Conservation (phyloP, 1,140 invertebrate genomes). For the Brevipalpus yothersi region DNA sequence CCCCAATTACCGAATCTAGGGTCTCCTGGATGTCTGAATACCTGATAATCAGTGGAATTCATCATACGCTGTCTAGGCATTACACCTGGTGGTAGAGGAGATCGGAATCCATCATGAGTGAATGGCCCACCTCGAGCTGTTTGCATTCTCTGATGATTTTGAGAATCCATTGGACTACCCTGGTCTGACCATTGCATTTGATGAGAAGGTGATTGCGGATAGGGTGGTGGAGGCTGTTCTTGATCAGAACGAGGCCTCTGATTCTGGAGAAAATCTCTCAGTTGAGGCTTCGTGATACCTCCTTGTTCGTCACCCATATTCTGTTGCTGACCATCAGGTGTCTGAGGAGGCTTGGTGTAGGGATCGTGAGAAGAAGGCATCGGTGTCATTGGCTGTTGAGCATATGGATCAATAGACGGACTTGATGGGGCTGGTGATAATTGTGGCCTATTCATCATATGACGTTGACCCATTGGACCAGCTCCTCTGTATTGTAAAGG, state of each 20-base stretch:
- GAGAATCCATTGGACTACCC: neutral
- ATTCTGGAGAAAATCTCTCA: slow-evolving; percentile 54
- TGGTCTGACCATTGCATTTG: neutral
- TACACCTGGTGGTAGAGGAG: slow-evolving; percentile 9
- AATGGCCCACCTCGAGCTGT: no score
- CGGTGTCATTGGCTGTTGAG: slow-evolving; percentile 11
- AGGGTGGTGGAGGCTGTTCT: neutral
- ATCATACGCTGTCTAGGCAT: neutral
- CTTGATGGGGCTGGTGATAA: neutral
- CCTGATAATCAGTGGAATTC: neutral
- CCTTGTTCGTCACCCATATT: neutral
- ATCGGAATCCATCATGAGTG: slow-evolving; percentile 2
- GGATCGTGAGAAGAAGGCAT: slow-evolving; percentile 8
- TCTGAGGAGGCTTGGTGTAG: slow-evolving; percentile 10
- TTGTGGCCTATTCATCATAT: neutral
- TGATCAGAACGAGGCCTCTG: slow-evolving; percentile 19
- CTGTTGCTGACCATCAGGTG: slow-evolving; percentile 10
- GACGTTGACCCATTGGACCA: neutral
- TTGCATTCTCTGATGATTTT: neutral
- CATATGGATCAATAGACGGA: slow-evolving; percentile 11
- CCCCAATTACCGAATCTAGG: neutral
- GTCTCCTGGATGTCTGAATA: slow-evolving; percentile 4
- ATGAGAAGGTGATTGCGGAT: neutral
- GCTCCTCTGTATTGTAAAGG: neutral
- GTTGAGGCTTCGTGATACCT: slow-evolving; percentile 24